A percentile compares a stretch with the other conserved stretches of the same genome.
phyloP scores from a whole-genome alignment of 2,888 invertebrate genomes.

The Criorhina ranunculi region DNA sequence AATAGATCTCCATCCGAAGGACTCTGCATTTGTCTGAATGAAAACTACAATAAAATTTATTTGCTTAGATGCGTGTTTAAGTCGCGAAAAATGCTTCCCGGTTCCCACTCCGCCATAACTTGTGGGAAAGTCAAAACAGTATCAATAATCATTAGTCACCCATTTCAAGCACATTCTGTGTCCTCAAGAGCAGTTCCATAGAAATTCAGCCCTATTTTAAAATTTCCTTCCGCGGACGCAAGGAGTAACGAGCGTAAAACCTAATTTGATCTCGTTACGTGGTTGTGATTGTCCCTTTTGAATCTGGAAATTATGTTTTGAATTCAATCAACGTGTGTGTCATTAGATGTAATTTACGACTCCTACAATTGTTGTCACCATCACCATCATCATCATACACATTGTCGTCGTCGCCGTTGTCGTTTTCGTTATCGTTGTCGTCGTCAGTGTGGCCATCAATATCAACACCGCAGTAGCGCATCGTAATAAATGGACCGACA shows the following conservation, averaged over 20 bases:
- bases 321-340: constrained; percentile 79
- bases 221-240: constrained; percentile 65
- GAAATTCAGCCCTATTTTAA: constrained; percentile 65
- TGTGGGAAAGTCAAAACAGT: constrained; percentile 70
- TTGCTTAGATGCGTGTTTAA: constrained; percentile 6
- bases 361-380: constrained; percentile 75
- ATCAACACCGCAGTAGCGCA: constrained; percentile 59
- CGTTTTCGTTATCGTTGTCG: constrained; percentile 32
- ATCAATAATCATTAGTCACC: constrained; percentile 77
- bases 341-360: constrained; percentile 78
- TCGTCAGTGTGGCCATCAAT: constrained; percentile 66
- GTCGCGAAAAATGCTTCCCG: constrained; percentile 40
- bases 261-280: constrained; percentile 82
- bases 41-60: neutral
- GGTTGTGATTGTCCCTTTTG: constrained; percentile 78
- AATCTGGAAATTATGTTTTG: constrained; percentile 77
- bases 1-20: constrained; percentile 46
- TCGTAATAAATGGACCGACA: constrained; percentile 64
- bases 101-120: constrained; percentile 5
- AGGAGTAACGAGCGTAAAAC: constrained; percentile 72
- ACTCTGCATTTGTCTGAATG: no score
- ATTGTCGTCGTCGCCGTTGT: constrained; percentile 30
- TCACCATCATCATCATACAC: constrained; percentile 51
- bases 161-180: constrained; percentile 65
- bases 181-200: constrained; percentile 21